Base-by-base conservation (phyloP, 2,113 vertebrate genomes). In the Xyliphius kryptos region DNA sequence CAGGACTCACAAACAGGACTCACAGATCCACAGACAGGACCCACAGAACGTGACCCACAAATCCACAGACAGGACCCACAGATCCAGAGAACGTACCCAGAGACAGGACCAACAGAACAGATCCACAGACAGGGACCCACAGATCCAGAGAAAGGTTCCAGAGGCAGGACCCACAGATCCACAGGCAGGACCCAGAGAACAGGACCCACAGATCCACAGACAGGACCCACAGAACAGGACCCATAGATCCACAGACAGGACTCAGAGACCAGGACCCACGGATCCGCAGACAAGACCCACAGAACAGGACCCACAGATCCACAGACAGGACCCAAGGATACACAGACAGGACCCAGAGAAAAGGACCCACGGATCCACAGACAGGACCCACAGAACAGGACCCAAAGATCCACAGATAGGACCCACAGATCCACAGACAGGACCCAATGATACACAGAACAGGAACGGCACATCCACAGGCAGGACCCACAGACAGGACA, bases 341-440 rank as follows among this genome's bases (percentile, higher is more conserved):
- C n/a, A 36, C 3, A 36, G 44, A 38, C 51, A 43, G 13, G 11
- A 53, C 14, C 41, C 43, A 44, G 8, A 56, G 16, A 71, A 5
- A n/a, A n/a, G n/a, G 55, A 43, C 14, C 32, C 26, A 26, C 13
- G n/a, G n/a, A 21, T 15, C 3, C 52, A 19, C 10, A 32, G 26
- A 32, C 51, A 43, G 13, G 11, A 53, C 14, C 41, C 43, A 44
- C 12, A 56, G 16, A 71, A 5, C n/a, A n/a, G n/a, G 55, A 43
- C 14, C 32, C 26, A 26, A 9, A 17, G n/a, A 21, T 15, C 3
- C 52, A 19, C 10, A 32, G 26, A 32, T 3, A 32, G 26, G 7
- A 32, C 26, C 4, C 26, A 32, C 26, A 32, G n/a, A n/a, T n/a
- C n/a, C n/a, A n/a, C n/a, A n/a, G n/a, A n/a, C n/a, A n/a, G n/a